phyloP scores from a whole-genome alignment of 2,113 vertebrate species.

The Myodes glareolus region DNA sequence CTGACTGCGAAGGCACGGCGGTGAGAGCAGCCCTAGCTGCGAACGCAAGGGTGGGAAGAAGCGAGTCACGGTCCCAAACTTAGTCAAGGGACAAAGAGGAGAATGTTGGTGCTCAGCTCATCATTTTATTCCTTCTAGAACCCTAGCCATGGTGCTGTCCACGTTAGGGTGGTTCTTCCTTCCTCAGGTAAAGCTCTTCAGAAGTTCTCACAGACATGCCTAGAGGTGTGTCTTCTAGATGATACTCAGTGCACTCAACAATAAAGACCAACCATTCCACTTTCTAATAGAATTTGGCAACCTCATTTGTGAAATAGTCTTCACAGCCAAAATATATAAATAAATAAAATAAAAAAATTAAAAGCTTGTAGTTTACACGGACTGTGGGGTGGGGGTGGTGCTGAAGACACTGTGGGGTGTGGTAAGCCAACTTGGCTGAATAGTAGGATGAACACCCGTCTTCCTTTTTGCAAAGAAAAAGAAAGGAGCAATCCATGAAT shows the following conservation, averaged over 20 bases:
- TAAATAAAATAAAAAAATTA: not conserved
- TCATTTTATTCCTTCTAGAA: not conserved
- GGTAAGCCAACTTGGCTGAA: not conserved
- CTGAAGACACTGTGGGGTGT: not conserved
- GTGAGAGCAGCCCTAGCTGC: not conserved
- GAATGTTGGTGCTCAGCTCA: not conserved
- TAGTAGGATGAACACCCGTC: not conserved
- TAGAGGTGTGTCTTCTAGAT: not conserved
- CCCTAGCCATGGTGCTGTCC: not conserved
- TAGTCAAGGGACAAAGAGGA: not conserved
- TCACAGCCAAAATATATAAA: not conserved
- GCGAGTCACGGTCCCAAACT: too few relatives aligned
- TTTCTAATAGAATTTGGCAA: not conserved
- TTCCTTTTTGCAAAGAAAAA: not conserved
- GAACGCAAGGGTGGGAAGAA: not conserved
- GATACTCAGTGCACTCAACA: not conserved
- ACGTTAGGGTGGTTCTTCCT: not conserved
- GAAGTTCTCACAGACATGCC: not conserved
- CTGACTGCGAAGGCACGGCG: too few relatives aligned
- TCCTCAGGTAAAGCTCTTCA: not conserved
- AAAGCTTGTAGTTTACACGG: slow-evolving; percentile 5
- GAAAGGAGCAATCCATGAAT: not conserved
- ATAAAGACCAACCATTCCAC: not conserved
- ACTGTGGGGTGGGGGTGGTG: not conserved
- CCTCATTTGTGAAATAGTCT: not conserved